Base-by-base conservation (phyloP, 1,140 invertebrate genomes). In the Drosophila bipectinata region DNA sequence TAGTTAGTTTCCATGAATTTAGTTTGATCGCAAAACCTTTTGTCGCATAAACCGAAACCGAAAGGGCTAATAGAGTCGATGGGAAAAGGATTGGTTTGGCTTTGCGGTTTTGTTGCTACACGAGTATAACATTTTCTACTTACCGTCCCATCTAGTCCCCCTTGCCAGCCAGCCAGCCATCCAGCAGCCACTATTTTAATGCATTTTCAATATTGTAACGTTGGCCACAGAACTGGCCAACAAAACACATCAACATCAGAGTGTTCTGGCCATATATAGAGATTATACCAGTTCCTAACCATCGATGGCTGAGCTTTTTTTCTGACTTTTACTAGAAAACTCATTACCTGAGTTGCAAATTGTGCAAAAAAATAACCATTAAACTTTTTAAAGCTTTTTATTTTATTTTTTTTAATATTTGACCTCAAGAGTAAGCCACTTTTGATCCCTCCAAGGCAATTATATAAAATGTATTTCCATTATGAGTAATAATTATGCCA, bases 391-490 rank as follows among this genome's bases (percentile, higher is more conserved):
- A 21, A 21, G 21, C 21, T 21, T 21, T 21, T 21, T 3, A 21
- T 21, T 21, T 21, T 21, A 3, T 21, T 21, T 21, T n/a, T 21
- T 21, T 21, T 21, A 3, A 21, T 21, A 21, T 21, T 61, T 58
- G 59, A 52, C 61, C 63, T 77, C 57, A 74, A 78, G 34, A n/a
- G 73, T 41, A 32, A 15, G 54, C 53, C 57, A 45, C 45, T 79
- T 49, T 37, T 30, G 10, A 45, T 55, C 30, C 44, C 45, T 55
- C 47, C 57, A 15, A 51, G 81, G 63, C 69, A 85, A 85, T 85
- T 87, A 87, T 87, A 87, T 75, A 75, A 87, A 85, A 78, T 85
- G 51, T 76, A 79, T 80, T 80, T 80, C 56, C 73, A 81, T 81
- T 74, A 80, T 59, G 81, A 37, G 54, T 81, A 85, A 85, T 81